Evolutionary conservation across 92 coral and sea anemone species (phyloP).

Genomic region (Phenganax stokvisi): DNA sequence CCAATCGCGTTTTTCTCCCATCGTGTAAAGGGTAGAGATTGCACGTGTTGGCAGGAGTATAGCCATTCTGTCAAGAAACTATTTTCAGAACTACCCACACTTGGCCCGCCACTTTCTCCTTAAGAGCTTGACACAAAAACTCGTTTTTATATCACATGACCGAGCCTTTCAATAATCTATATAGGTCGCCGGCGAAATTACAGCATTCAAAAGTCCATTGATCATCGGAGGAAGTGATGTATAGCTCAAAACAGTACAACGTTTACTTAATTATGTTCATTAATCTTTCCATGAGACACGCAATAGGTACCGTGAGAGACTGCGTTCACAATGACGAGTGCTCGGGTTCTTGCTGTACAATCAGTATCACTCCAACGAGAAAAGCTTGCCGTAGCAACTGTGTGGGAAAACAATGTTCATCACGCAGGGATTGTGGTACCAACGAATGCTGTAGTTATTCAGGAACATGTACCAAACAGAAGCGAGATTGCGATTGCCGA

Average conservation of each 20-base stretch:
- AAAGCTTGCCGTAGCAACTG: background rate
- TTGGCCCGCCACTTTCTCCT: too few relatives aligned
- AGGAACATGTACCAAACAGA: background rate
- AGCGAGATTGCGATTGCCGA: conserved; percentile 13
- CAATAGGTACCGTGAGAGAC: background rate
- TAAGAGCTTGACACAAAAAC: too few relatives aligned
- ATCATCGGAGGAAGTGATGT: background rate
- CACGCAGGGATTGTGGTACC: background rate
- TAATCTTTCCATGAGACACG: background rate
- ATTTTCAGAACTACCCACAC: too few relatives aligned
- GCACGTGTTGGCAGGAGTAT: too few relatives aligned
- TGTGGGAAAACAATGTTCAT: background rate
- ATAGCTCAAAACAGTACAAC: background rate
- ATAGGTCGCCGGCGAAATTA: background rate
- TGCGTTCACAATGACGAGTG: background rate
- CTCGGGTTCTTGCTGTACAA: background rate
- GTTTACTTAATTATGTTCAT: background rate
- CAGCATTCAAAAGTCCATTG: background rate
- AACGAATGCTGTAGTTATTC: conserved; percentile 18
- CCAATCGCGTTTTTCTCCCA: too few relatives aligned
- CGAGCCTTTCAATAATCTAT: background rate
- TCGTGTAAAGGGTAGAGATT: too few relatives aligned
- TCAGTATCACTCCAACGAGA: background rate
- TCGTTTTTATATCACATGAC: too few relatives aligned
- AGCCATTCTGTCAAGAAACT: too few relatives aligned